Evolutionary conservation across 2,888 invertebrate genomes (phyloP).

Genomic region (Entomobrya proxima): DNA sequence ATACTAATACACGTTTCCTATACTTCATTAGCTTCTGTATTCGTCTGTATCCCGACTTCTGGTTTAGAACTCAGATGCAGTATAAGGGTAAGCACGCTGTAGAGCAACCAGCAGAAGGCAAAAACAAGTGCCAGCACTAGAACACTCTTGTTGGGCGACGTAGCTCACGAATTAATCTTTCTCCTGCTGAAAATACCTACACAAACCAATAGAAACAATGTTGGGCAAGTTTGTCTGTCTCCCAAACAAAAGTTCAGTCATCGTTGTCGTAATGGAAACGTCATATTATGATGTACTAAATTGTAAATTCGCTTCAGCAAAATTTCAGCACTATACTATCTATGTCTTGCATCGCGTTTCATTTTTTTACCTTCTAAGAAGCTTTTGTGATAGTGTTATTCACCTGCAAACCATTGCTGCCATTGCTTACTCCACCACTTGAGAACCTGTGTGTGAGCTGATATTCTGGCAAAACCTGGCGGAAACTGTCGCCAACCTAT

Average conservation of each 20-base stretch:
- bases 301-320: no score
- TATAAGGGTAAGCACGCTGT: constrained; percentile 84
- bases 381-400: no score
- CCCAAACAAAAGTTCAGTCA: no score
- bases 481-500: constrained; percentile 84
- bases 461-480: constrained; percentile 83
- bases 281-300: no score
- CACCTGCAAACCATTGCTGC: no score
- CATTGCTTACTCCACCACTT: constrained; percentile 39
- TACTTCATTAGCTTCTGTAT: constrained; percentile 76
- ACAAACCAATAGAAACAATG: background rate
- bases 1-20: constrained; percentile 65
- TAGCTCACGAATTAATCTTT: constrained; percentile 83
- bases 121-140: constrained; percentile 85
- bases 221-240: no score
- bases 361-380: no score
- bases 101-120: constrained; percentile 88
- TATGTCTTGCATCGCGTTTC: no score
- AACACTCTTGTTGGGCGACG: constrained; percentile 87
- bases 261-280: no score
- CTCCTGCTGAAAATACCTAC: constrained; percentile 74
- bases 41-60: constrained; percentile 41
- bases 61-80: constrained; percentile 80
- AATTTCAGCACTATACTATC: no score
- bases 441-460: constrained; percentile 67